Percentiles rank a stretch among this genome's conserved stretches.
Evolutionary conservation across 1,140 invertebrate genomes (phyloP).

Genomic region (Heterodera carotae): DNA sequence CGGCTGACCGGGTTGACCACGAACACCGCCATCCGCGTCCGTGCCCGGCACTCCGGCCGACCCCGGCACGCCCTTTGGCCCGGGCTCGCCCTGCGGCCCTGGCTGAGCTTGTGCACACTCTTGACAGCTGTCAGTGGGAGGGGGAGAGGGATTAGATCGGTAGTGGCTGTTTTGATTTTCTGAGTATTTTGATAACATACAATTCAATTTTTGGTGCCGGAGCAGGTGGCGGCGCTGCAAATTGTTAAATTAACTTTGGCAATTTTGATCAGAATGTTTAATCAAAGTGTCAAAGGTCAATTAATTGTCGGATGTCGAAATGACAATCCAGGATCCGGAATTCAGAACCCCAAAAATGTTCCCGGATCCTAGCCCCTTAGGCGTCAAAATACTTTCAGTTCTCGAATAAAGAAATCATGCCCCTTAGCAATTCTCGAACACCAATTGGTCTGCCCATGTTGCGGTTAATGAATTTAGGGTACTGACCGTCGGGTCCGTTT

Average conservation of each 20-base stretch:
- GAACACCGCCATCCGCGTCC: conserved; percentile 32
- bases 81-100: conserved; percentile 8
- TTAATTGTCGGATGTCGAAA: no score
- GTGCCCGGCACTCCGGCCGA: conserved; percentile 45
- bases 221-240: conserved; percentile 17
- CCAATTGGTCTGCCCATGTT: no score
- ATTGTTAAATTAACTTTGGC: neutral
- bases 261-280: no score
- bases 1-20: conserved; percentile 20
- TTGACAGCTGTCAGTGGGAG: neutral
- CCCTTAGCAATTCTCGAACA: no score
- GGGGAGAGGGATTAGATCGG: neutral
- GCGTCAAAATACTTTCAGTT: no score
- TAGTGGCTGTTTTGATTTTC: neutral
- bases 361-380: no score
- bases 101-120: conserved; percentile 5
- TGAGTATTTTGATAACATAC: neutral
- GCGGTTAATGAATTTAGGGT: no score
- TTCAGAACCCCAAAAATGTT: no score
- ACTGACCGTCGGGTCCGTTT: conserved; percentile 25
- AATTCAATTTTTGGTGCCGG: conserved; percentile 25
- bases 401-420: no score
- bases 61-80: conserved; percentile 46
- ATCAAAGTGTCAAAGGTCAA: no score
- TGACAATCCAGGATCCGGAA: no score